Evolutionary conservation across 2,888 invertebrate genomes (phyloP), one percentile per base, ranked within the genome.

Genomic region (Polietes domitor): DNA sequence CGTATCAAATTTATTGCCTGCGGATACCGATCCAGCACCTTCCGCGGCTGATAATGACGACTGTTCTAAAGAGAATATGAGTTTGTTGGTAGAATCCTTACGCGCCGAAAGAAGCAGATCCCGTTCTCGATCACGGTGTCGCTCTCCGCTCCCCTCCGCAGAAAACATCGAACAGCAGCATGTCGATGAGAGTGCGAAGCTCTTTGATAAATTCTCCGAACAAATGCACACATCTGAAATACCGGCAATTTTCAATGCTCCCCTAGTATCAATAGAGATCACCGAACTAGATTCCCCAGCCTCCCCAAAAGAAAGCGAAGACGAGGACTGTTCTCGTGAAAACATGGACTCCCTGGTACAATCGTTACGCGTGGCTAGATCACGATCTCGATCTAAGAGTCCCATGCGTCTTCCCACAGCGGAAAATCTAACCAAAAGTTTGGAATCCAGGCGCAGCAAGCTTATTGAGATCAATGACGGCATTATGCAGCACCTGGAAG

Each of bases 381-480:
- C 85, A 9, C 82, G 74, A 37, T 85, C 86, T 1, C 79, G 82
- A 12, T 87, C 86, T 4, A 82, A 85, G 19, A 86, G 85, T 50
- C 86, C 86, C 0, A 86, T 86, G 86, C 78, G 79, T 26, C 7
- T 86, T 2, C 90, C 90, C 1, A 87, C 85, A 5, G 83, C 87
- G 0, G 86, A 86, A 19, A 89, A 90, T 70, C 47, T 90, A 26
- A 88, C 87, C 43, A 88, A 87, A n/a, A 89, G 89, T 2, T 41
- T 89, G 24, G 87, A 89, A 37, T 78, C 82, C 1, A 86, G 90
- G 0, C 86, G 89, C 0, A 87, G 84, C n/a, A 88, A 87, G 63
- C 50, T 89, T 12, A 89, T 90, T 32, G 89, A 89, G 0, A 88
- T 87, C 65, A 90, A 88, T 12, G 89, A 90, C 75, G 87, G 87